phyloP scores from a whole-genome alignment of 2,113 vertebrate genomes.

The Callocephalon fimbriatum region DNA sequence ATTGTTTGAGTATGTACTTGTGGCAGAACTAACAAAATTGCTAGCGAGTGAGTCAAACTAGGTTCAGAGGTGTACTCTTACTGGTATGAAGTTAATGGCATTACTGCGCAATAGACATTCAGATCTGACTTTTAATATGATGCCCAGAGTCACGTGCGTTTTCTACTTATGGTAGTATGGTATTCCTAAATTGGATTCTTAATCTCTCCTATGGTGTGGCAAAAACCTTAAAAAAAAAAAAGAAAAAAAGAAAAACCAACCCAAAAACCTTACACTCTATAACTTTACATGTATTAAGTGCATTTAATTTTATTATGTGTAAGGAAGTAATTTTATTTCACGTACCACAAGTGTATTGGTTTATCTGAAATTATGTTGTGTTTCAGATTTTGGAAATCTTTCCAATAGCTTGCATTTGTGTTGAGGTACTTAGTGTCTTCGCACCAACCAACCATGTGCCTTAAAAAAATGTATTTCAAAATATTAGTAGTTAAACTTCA shows the following conservation, averaged over 20 bases:
- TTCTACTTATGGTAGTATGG: constrained; percentile 9
- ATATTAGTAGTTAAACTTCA: neutral
- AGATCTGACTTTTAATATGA: constrained; percentile 40
- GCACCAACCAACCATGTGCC: neutral
- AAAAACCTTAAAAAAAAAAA: neutral
- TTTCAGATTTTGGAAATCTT: neutral
- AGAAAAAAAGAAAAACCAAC: too few species aligned
- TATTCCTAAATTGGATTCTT: constrained; percentile 7
- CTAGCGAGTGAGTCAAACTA: constrained; percentile 63
- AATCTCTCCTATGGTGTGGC: neutral
- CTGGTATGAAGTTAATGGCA: constrained; percentile 59
- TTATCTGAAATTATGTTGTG: neutral
- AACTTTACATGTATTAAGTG: neutral
- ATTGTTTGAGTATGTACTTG: constrained; percentile 77
- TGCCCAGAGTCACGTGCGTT: constrained; percentile 9
- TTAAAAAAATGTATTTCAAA: neutral
- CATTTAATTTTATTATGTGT: neutral
- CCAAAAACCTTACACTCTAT: neutral
- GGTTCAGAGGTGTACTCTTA: constrained; percentile 59
- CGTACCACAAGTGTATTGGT: neutral
- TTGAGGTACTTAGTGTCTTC: neutral
- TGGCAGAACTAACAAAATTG: constrained; percentile 70
- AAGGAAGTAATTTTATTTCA: neutral
- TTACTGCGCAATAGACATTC: constrained; percentile 11
- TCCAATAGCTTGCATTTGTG: neutral